Conservation (phyloP, 2,888 invertebrate genomes). For the Calephelis perditalis region DNA sequence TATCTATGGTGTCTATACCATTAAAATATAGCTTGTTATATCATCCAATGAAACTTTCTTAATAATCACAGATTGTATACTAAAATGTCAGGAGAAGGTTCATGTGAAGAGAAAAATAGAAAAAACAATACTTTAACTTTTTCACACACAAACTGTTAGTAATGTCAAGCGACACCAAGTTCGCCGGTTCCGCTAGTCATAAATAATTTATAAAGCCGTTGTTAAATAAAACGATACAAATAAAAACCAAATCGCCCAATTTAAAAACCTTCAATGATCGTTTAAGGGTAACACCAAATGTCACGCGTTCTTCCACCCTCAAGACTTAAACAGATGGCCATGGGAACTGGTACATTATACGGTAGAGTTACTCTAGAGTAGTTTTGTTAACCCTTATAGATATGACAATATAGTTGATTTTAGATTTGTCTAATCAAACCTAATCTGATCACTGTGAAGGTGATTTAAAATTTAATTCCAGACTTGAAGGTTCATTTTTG, state of each 20-base stretch:
- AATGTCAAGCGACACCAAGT: too few species aligned
- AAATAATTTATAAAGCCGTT: too few species aligned
- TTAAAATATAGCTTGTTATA: too few species aligned
- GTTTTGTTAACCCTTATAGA: conserved; percentile 21
- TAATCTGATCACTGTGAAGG: neutral
- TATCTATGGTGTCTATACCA: too few species aligned
- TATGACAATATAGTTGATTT: conserved; percentile 21
- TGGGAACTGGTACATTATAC: conserved; percentile 31
- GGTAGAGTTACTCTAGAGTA: conserved; percentile 16
- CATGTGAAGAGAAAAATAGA: too few species aligned
- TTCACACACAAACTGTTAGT: too few species aligned
- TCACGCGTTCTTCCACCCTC: conserved; percentile 46
- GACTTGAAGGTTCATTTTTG: conserved; percentile 24
- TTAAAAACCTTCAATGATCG: conserved; percentile 50
- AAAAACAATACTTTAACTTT: too few species aligned
- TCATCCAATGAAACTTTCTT: too few species aligned
- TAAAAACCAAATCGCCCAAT: conserved; percentile 39
- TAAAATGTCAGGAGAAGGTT: too few species aligned
- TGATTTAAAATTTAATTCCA: neutral
- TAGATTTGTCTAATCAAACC: conserved; percentile 14
- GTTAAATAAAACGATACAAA: too few species aligned
- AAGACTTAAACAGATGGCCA: conserved; percentile 59
- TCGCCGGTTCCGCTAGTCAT: too few species aligned
- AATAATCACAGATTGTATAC: too few species aligned
- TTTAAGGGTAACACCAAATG: conserved; percentile 61